Evolutionary conservation across 2,888 invertebrate genomes (phyloP).

Genomic region (Rhynchonema sp.): DNA sequence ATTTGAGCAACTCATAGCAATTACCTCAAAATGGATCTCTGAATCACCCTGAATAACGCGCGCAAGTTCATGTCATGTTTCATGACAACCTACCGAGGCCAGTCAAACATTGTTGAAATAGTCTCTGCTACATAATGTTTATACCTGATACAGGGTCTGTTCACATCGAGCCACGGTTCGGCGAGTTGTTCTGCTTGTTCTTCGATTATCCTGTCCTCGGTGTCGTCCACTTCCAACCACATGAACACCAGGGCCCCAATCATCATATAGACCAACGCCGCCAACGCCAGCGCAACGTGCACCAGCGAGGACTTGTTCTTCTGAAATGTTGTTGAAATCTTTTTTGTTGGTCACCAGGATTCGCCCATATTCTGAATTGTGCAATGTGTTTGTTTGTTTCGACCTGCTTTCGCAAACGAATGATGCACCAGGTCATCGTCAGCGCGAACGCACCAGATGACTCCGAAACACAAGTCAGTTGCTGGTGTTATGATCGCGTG

Average conservation of each 20-base stretch:
- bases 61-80: too few species aligned
- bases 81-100: too few species aligned
- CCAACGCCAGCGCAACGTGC: not conserved
- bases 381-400: not conserved
- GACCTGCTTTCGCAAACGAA: not conserved
- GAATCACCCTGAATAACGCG: too few species aligned
- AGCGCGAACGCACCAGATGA: too few species aligned
- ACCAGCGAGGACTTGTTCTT: not conserved
- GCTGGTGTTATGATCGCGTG: too few species aligned
- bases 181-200: not conserved
- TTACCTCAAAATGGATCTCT: too few species aligned
- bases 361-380: not conserved
- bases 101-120: too few species aligned
- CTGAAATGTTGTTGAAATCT: not conserved
- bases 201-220: not conserved
- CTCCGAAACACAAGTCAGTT: too few species aligned
- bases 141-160: too few species aligned
- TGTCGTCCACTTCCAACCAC: not conserved
- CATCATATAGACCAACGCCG: not conserved
- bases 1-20: too few species aligned
- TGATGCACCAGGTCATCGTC: not conserved
- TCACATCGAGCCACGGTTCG: too few species aligned
- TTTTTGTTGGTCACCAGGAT: not conserved
- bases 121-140: too few species aligned
- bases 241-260: not conserved